Conservation (phyloP, 2,888 invertebrate species). For the Caenorhabditis imperialis region DNA sequence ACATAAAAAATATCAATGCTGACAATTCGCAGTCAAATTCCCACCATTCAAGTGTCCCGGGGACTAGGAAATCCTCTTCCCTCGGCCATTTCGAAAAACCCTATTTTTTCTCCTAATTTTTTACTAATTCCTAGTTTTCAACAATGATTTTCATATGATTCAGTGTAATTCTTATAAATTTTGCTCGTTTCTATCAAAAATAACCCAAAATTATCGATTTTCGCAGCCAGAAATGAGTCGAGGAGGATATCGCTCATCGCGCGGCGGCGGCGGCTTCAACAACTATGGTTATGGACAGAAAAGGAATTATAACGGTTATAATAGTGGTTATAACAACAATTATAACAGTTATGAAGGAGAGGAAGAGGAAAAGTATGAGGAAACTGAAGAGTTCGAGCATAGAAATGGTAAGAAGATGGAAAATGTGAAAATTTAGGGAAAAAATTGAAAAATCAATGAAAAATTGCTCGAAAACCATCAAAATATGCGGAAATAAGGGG, state of each 20-base stretch:
- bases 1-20: too few species aligned
- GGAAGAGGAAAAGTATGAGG: conserved; percentile 25
- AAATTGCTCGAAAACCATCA: neutral
- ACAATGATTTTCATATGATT: too few species aligned
- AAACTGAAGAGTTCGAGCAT: conserved; percentile 33
- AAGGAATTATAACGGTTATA: conserved; percentile 13
- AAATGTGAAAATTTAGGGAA: conserved; percentile 5
- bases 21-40: too few species aligned
- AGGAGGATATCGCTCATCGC: conserved; percentile 21
- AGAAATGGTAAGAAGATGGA: conserved; percentile 17
- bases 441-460: neutral
- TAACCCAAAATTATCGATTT: too few species aligned
- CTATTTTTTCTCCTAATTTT: too few species aligned
- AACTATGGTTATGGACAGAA: conserved; percentile 35
- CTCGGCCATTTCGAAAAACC: too few species aligned
- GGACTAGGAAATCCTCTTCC: too few species aligned
- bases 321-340: conserved; percentile 3
- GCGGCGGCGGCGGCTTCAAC: conserved; percentile 19
- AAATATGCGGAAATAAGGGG: neutral
- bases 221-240: conserved; percentile 45
- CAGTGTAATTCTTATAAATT: too few species aligned
- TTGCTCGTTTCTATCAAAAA: too few species aligned
- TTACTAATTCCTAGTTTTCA: too few species aligned
- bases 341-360: conserved; percentile 2
- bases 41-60: too few species aligned